Base-by-base conservation (phyloP, 2,797 vertebrate species). In the Orientallactaga sibirica region DNA sequence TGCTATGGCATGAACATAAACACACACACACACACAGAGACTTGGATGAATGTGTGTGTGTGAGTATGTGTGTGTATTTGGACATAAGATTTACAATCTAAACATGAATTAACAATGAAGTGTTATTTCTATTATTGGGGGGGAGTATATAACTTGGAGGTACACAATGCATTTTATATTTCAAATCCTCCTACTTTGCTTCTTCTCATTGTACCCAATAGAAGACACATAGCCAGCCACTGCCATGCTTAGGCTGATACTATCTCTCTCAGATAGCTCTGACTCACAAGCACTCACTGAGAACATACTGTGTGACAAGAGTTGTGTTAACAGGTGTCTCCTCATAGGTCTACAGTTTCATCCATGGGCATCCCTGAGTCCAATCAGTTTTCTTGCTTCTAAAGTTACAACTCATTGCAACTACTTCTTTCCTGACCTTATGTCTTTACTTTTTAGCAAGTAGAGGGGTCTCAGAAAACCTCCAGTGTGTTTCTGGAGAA, bases 31-130 rank as follows among this genome's bases (percentile, higher is more conserved):
- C 48, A 48, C 48, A 48, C 48, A 48, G 5, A 48, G 48, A 48
- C 48, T 48, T 48, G 48, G 48, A 10, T 8, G 48, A 48, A 48
- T 76, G 55, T 52, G 14, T 41, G 3, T 73, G 22, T n/a, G 33
- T 37, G 33, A 37, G 33, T 37, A 37, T 66, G 10, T 37, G 1
- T 70, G 16, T 66, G 29, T 43, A 18, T 61, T 86, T 81, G 67
- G 41, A 4, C 43, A 71, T 79, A 43, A 92, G n/a, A 88, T 83
- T 62, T 58, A 61, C 5, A 83, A 81, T 87, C 43, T 95, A 87
- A 85, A 75, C 79, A 82, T n/a, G 16, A 95, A 80, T 71, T 85
- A 25, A 86, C 20, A 76, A 62, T 85, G 71, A 92, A 91, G 48
- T 48, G 0, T 74, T 11, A 75, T 92, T 90, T 92, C 61, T 85